Evolutionary conservation across 2,113 vertebrate genomes (phyloP).

Genomic region (Bubalus kerabau): DNA sequence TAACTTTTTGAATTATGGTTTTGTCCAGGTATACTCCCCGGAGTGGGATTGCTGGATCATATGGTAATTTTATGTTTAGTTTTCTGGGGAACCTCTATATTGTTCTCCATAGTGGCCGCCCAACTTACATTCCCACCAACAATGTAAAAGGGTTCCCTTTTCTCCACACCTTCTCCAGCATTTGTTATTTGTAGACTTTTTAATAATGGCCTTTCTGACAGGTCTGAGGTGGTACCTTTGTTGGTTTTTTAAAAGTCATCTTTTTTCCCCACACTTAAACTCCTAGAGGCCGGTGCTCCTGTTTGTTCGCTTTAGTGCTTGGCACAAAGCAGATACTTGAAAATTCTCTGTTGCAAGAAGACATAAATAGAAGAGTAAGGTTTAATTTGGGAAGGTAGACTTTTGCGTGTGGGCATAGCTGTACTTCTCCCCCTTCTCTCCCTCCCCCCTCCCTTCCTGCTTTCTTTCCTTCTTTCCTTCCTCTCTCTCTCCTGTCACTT

Average conservation of each 20-base stretch:
- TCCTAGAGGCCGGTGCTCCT: not conserved
- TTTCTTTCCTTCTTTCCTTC: accelerated
- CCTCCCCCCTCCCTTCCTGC: accelerated
- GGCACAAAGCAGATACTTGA: not conserved
- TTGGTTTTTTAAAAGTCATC: not conserved
- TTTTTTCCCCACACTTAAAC: not conserved
- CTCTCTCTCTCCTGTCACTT: not conserved
- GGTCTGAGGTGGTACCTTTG: not conserved
- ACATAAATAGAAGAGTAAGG: not conserved
- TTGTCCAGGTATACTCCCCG: not conserved
- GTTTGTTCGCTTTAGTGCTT: not conserved
- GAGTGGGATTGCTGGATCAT: not conserved
- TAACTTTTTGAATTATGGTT: not conserved
- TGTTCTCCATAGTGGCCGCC: not conserved
- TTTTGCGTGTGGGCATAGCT: not conserved
- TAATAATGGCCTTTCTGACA: not conserved
- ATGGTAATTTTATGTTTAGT: not conserved
- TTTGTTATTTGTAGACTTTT: not conserved
- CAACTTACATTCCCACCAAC: not conserved
- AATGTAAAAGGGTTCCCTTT: not conserved
- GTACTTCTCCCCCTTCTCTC: not conserved
- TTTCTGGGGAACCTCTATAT: not conserved
- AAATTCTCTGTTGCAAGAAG: not conserved
- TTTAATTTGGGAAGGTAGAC: not conserved
- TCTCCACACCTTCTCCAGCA: not conserved